Evolutionary conservation across 2,113 vertebrate species (phyloP), one percentile per base, ranked within the genome.

Genomic region (Climacteris rufus): DNA sequence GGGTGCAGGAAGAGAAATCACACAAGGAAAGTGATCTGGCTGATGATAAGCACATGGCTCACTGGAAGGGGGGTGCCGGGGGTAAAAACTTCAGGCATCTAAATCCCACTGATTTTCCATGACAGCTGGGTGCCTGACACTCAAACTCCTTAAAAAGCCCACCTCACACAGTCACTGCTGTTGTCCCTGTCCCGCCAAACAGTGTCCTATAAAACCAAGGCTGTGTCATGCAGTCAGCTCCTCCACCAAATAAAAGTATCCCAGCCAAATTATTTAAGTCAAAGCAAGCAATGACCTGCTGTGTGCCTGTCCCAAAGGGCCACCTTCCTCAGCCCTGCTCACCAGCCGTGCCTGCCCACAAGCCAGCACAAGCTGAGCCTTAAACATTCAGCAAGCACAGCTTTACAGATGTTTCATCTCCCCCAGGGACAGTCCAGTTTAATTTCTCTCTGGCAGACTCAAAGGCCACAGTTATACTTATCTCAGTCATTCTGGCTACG

Each of bases 41-140:
- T 96, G 96, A 96, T 94, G 80, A 94, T 92, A 95, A 96, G 92
- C 93, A 95, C 86, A 94, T 96, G 95, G 94, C 86, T 87, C 27
- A 27, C 37, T 75, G 20, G 60, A 93, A 89, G 49, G 33, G 39
- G 59, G 42, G 35, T 0, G 6, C 28, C 2, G 0, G 13, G 72
- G 64, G 44, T 64, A 87, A 86, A 95, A 85, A 60, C 71, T 94
- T 90, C 69, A 95, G 74, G 47, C 85, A 87, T 89, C 72, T 86
- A 92, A 93, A 95, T 92, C 83, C 90, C 35, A 44, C 40, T 66
- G 85, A 92, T 94, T 93, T 95, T 64, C 88, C 40, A 60, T 65
- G 88, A 84, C 92, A 94, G 90, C 82, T 83, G 79, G 20, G 72
- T 83, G 60, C 69, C 52, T 93, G 78, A 92, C 56, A 82, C 31